Percentiles rank a stretch among this genome's conserved stretches.
Conservation (phyloP, 2,888 invertebrate species). For the Sinohyriopsis cumingii region DNA sequence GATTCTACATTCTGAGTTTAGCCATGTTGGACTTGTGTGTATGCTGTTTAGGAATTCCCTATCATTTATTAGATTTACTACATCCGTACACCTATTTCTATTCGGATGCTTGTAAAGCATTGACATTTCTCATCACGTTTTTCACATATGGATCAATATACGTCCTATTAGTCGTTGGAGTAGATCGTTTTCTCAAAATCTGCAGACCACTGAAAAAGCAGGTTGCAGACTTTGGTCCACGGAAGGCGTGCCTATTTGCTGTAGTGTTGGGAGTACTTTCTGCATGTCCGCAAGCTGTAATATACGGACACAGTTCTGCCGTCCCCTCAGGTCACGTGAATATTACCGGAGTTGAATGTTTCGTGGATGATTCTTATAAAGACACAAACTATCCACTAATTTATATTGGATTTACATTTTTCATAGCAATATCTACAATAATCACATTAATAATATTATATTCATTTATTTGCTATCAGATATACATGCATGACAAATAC, state of each 20-base stretch:
- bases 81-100: slow-evolving; percentile 18
- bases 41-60: slow-evolving; percentile 36
- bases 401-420: slow-evolving; percentile 37
- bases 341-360: slow-evolving; percentile 45
- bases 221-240: slow-evolving; percentile 38
- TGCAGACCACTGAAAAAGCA: slow-evolving; percentile 50
- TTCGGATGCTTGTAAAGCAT: slow-evolving; percentile 17
- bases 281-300: slow-evolving; percentile 40
- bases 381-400: slow-evolving; percentile 30
- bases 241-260: slow-evolving; percentile 33
- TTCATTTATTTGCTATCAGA: slow-evolving; percentile 26
- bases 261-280: slow-evolving; percentile 22
- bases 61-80: slow-evolving; percentile 30
- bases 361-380: slow-evolving; percentile 35
- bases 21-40: slow-evolving; percentile 29
- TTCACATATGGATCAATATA: slow-evolving; percentile 30
- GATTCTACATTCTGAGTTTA: slow-evolving; percentile 34
- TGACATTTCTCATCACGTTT: slow-evolving; percentile 27
- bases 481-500: slow-evolving; percentile 18
- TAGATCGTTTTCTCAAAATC: slow-evolving; percentile 50
- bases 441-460: slow-evolving; percentile 24
- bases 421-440: slow-evolving; percentile 25
- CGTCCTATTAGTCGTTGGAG: slow-evolving; percentile 31
- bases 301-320: slow-evolving; percentile 48
- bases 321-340: slow-evolving; percentile 24